These are phyloP conservation scores for Ametastegia equiseti DNA, from an alignment of 2,888 invertebrate species.

Conservation along the genomic window DNA sequence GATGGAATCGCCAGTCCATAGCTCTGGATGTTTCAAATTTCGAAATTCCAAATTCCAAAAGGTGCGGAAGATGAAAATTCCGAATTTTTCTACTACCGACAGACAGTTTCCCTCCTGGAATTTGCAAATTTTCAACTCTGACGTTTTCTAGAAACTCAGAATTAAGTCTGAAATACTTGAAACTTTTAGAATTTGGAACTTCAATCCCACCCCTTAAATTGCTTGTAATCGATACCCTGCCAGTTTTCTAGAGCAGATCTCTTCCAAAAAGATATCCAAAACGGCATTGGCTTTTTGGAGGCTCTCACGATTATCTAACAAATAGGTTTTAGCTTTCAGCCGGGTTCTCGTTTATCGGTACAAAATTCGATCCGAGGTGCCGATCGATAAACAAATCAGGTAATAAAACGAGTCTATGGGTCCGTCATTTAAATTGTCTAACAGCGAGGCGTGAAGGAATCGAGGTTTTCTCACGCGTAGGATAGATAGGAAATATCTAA, in stretches of 20 bases:
- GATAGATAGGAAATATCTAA: slow-evolving; percentile 17
- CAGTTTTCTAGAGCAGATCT: neutral
- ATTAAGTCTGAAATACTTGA: too few relatives aligned
- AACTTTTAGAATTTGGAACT: too few relatives aligned
- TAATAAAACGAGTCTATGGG: neutral
- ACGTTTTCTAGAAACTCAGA: too few relatives aligned
- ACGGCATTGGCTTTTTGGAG: neutral
- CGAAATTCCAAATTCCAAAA: too few relatives aligned
- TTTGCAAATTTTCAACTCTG: too few relatives aligned
- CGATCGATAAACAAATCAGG: slow-evolving; percentile 24
- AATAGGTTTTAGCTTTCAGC: slow-evolving; percentile 42
- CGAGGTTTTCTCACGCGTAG: slow-evolving; percentile 30
- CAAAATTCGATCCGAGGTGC: slow-evolving; percentile 9
- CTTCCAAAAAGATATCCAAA: neutral
- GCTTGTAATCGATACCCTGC: too few relatives aligned
- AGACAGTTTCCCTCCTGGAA: too few relatives aligned
- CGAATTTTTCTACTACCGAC: too few relatives aligned
- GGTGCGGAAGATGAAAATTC: too few relatives aligned
- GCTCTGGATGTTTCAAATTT: too few relatives aligned
- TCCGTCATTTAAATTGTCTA: slow-evolving; percentile 14
- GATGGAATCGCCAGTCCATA: neutral
- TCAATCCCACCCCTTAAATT: too few relatives aligned
- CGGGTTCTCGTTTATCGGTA: slow-evolving; percentile 16
- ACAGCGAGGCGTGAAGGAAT: slow-evolving; percentile 32
- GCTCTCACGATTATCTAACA: slow-evolving; percentile 31